Conservation (phyloP, 2,113 vertebrate species). For the Orthochromis malagaraziensis region DNA sequence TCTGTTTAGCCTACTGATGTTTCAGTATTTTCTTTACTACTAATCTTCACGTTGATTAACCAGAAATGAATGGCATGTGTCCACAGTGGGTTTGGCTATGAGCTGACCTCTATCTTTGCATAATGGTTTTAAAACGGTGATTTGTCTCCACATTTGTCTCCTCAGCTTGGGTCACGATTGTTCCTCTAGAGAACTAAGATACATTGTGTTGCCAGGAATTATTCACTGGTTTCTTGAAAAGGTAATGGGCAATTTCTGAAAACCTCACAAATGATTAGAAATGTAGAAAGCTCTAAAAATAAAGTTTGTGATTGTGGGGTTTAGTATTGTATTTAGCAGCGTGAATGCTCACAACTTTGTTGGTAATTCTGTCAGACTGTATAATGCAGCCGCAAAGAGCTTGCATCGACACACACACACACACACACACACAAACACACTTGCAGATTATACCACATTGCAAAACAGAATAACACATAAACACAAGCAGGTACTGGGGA, state of each 20-base stretch:
- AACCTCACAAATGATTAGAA: not conserved
- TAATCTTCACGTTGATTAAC: not conserved
- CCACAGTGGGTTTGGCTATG: not conserved
- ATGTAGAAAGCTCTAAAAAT: not conserved
- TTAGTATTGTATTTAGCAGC: fast-evolving
- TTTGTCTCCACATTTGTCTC: not conserved
- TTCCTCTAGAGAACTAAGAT: not conserved
- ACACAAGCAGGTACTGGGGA: not conserved
- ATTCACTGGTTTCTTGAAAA: not conserved
- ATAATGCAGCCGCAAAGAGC: not conserved
- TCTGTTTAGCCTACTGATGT: fast-evolving
- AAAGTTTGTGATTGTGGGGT: not conserved
- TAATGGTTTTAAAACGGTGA: not conserved
- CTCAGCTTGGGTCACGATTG: not conserved
- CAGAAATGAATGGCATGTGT: not conserved
- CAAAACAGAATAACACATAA: not conserved
- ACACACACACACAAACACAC: not conserved
- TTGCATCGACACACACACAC: not conserved
- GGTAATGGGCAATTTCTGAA: not conserved
- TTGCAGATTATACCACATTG: not conserved
- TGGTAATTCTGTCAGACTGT: not conserved
- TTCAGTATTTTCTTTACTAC: fast-evolving
- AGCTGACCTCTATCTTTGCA: not conserved
- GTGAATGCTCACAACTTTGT: not conserved
- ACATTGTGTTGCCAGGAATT: not conserved